phyloP scores from a whole-genome alignment of 92 coral and sea anemone genomes.

The Phymanthus crucifer region DNA sequence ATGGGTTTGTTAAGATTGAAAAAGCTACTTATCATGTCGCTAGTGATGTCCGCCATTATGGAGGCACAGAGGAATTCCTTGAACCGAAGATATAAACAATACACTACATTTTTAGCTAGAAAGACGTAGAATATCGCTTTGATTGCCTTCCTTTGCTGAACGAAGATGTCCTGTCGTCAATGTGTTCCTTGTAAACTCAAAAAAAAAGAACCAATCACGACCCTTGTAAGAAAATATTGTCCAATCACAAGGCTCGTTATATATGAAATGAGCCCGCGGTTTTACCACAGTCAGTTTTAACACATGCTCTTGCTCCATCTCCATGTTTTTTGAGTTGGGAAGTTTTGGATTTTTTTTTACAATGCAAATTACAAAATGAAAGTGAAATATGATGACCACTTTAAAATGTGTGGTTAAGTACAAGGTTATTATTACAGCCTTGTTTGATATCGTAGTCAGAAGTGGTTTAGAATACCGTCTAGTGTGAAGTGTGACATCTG shows the following conservation, averaged over 20 bases:
- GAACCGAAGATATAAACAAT: background rate
- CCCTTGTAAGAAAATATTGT: slow-evolving; percentile 22
- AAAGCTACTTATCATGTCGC: slow-evolving; percentile 78
- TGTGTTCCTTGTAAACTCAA: slow-evolving; percentile 10
- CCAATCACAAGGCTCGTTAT: slow-evolving; percentile 43
- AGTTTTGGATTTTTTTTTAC: background rate
- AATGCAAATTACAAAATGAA: background rate
- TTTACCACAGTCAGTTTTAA: background rate
- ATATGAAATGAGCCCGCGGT: slow-evolving; percentile 50
- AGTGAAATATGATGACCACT: background rate
- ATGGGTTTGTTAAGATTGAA: slow-evolving; percentile 77
- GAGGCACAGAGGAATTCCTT: background rate
- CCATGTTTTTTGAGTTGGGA: background rate
- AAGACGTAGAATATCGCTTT: background rate
- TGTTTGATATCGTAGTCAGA: background rate
- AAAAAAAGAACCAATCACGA: slow-evolving; percentile 29
- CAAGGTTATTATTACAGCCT: background rate
- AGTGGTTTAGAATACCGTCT: background rate
- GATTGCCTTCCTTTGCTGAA: background rate
- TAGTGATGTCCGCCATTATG: slow-evolving; percentile 77
- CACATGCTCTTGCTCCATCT: background rate
- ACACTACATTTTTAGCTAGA: background rate
- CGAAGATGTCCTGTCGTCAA: background rate
- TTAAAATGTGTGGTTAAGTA: background rate
- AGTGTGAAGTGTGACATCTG: background rate